These are phyloP conservation scores for Shargacucullia verbasci DNA, from an alignment of 2,888 invertebrate species.

Conservation along the genomic window DNA sequence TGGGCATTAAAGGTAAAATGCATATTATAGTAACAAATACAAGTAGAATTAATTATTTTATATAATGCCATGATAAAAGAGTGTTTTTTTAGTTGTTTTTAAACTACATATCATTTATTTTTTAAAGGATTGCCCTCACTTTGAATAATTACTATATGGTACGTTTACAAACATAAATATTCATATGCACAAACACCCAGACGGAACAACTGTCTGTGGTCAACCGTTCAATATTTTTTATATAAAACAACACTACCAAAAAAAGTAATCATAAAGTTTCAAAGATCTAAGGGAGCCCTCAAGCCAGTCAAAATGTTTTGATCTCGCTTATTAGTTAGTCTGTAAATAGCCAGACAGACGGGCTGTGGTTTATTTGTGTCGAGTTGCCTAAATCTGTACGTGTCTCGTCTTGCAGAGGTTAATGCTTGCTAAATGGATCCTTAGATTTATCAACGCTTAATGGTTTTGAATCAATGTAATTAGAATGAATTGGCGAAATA, in stretches of 20 bases:
- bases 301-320: conserved; percentile 42
- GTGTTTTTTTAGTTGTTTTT: too few relatives aligned
- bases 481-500: conserved; percentile 5
- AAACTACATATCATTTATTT: too few relatives aligned
- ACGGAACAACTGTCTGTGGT: too few relatives aligned
- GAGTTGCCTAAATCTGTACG: conserved; percentile 48
- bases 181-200: too few relatives aligned
- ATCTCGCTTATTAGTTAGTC: conserved; percentile 47
- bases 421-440: conserved; percentile 43
- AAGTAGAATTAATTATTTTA: too few relatives aligned
- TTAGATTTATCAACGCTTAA: conserved; percentile 28
- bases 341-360: conserved; percentile 52
- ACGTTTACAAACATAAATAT: too few relatives aligned
- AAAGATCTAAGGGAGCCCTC: conserved; percentile 32
- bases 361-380: conserved; percentile 39
- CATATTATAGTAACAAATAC: too few relatives aligned
- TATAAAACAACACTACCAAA: conserved; percentile 1
- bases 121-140: too few relatives aligned
- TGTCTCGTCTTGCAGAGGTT: conserved; percentile 38
- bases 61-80: too few relatives aligned
- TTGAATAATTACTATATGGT: too few relatives aligned
- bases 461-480: conserved; percentile 13
- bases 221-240: too few relatives aligned
- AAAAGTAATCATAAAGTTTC: conserved; percentile 24
- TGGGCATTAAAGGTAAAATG: too few relatives aligned